phyloP scores from a whole-genome alignment of 2,113 vertebrate genomes.

The Cololabis saira region DNA sequence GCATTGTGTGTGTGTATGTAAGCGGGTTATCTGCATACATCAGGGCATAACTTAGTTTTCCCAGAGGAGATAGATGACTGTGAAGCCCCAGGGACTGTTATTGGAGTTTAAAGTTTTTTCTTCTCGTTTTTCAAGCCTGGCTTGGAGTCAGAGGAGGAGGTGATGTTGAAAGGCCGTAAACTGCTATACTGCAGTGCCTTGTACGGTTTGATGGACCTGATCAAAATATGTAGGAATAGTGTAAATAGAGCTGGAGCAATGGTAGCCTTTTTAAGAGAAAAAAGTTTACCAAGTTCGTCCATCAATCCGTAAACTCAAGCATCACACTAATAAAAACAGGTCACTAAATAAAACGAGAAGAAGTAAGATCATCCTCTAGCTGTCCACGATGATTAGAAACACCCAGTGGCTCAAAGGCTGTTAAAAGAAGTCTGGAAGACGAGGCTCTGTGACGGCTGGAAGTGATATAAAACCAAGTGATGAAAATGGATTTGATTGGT shows the following conservation, averaged over 20 bases:
- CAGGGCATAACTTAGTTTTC: conserved; percentile 79
- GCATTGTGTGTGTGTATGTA: conserved; percentile 44
- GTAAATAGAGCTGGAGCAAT: conserved; percentile 16
- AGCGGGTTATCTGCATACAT: conserved; percentile 78
- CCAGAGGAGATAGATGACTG: conserved; percentile 76
- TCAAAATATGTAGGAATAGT: conserved; percentile 15
- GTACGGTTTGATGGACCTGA: conserved; percentile 7
- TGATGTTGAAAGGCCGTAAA: conserved; percentile 50
- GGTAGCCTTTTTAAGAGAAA: conserved; percentile 8
- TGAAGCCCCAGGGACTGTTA: conserved; percentile 73
- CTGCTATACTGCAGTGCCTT: conserved; percentile 31
- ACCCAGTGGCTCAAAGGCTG: conserved; percentile 7
- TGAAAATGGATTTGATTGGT: neutral
- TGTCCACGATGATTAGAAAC: neutral
- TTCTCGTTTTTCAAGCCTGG: conserved; percentile 73
- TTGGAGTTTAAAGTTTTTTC: conserved; percentile 78
- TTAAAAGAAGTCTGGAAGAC: neutral
- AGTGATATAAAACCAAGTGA: neutral
- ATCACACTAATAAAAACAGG: conserved; percentile 25
- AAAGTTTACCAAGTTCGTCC: conserved; percentile 34
- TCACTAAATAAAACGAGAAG: conserved; percentile 17
- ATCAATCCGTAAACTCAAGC: conserved; percentile 4
- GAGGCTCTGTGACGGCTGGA: neutral
- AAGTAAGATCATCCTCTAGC: conserved; percentile 1
- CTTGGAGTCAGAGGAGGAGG: conserved; percentile 42